phyloP scores from a whole-genome alignment of 30 jellyfish, hydroid and myxozoan genomes.

The Nemopilema nomurai region DNA sequence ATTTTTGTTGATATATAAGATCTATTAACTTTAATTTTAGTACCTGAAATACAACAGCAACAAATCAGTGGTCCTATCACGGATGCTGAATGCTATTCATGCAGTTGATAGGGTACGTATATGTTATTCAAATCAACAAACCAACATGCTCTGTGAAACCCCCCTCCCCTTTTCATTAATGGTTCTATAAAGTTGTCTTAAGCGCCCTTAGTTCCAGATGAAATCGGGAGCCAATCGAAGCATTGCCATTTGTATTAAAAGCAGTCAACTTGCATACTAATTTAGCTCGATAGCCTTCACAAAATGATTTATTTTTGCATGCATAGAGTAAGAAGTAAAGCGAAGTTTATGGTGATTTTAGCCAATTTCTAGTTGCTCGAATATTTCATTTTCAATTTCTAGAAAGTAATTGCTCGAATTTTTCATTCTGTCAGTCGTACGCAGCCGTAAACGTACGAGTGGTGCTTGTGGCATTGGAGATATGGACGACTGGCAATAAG shows the following conservation, averaged over 20 bases:
- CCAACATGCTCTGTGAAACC: neutral
- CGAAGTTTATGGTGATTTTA: neutral
- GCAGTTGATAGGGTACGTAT: slow-evolving; percentile 81
- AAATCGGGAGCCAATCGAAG: no score
- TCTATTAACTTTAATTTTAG: slow-evolving; percentile 15
- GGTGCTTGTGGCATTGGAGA: slow-evolving; percentile 76
- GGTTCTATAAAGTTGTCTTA: no score
- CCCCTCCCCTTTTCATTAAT: neutral
- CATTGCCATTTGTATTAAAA: no score
- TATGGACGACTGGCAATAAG: slow-evolving; percentile 59
- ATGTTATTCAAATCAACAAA: neutral
- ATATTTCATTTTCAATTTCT: slow-evolving; percentile 1
- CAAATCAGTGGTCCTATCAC: slow-evolving; percentile 34
- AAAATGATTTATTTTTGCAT: no score
- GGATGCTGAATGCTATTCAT: slow-evolving; percentile 60
- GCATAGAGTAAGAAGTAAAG: no score
- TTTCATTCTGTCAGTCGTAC: slow-evolving; percentile 58
- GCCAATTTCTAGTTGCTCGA: neutral
- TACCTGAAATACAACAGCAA: slow-evolving; percentile 35
- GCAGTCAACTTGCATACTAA: no score
- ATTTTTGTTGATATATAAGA: neutral
- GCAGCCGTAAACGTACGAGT: slow-evolving; percentile 81
- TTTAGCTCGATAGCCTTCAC: no score
- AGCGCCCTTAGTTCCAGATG: no score
- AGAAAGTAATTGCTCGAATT: no score